A percentile compares a stretch with the other conserved stretches of the same genome.
These are phyloP conservation scores for Megalopta genalis DNA, from an alignment of 1,140 invertebrate genomes.

Conservation along the genomic window DNA sequence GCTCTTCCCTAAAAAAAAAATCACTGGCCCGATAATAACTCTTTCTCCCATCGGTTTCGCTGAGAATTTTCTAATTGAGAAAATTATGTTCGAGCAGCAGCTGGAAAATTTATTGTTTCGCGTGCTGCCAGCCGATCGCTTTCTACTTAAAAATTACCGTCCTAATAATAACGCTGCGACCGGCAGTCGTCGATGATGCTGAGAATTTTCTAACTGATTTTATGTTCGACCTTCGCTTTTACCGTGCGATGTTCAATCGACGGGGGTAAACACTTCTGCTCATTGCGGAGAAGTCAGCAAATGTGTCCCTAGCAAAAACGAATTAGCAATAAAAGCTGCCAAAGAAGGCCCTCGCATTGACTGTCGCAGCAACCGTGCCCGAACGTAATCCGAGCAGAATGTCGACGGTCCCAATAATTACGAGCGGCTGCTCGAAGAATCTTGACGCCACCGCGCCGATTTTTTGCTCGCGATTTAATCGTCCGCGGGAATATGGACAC, in stretches of 20 bases:
- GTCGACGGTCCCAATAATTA: neutral
- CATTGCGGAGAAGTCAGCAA: neutral
- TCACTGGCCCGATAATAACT: neutral
- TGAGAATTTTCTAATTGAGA: neutral
- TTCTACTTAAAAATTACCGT: neutral
- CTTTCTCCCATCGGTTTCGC: neutral
- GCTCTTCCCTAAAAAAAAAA: too few relatives aligned
- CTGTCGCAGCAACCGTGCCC: neutral
- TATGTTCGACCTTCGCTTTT: too few relatives aligned
- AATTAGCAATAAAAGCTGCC: neutral
- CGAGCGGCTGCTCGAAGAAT: too few relatives aligned
- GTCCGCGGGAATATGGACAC: neutral
- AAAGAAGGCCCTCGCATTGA: neutral
- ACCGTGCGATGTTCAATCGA: too few relatives aligned
- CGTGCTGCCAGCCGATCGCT: neutral
- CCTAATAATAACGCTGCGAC: neutral
- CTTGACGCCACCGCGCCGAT: neutral
- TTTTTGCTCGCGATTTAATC: neutral
- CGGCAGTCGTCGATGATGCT: too few relatives aligned
- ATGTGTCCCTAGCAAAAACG: neutral
- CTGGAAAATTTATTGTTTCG: neutral
- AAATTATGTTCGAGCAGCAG: neutral
- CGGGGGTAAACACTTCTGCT: conserved; percentile 7
- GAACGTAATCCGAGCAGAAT: neutral
- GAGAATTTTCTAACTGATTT: neutral